Evolutionary conservation across 2,888 invertebrate genomes (phyloP).

Genomic region (Brachyopa scutellaris): DNA sequence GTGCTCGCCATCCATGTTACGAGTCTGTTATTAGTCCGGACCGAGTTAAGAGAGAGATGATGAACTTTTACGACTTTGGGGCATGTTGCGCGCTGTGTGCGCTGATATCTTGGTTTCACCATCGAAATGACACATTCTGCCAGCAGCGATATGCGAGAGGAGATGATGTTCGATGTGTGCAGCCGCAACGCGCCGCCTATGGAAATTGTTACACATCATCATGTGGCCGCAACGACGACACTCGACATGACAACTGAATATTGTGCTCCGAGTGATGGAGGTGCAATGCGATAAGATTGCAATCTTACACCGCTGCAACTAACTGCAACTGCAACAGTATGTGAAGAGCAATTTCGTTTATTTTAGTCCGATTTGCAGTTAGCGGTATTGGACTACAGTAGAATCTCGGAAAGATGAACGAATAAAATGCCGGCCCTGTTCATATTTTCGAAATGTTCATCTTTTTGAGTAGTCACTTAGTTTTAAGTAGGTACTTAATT

Average conservation of each 20-base stretch:
- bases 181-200: conserved; percentile 15
- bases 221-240: conserved; percentile 39
- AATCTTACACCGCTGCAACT: too few relatives aligned
- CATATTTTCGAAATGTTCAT: too few relatives aligned
- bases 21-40: conserved; percentile 35
- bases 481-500: too few relatives aligned
- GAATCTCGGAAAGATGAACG: too few relatives aligned
- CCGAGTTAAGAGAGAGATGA: conserved; percentile 34
- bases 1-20: conserved; percentile 35
- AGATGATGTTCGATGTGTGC: conserved; percentile 49
- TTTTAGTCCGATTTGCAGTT: too few relatives aligned
- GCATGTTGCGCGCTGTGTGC: conserved; percentile 46
- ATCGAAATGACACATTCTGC: conserved; percentile 62
- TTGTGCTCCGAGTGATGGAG: conserved; percentile 63
- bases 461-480: too few relatives aligned
- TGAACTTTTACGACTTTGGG: conserved; percentile 68
- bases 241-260: conserved; percentile 67
- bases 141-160: conserved; percentile 44
- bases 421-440: too few relatives aligned
- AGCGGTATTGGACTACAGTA: too few relatives aligned
- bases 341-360: too few relatives aligned
- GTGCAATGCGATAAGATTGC: conserved; percentile 53
- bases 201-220: conserved; percentile 70
- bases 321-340: too few relatives aligned
- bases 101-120: conserved; percentile 67